Evolutionary conservation across 2,113 vertebrate species (phyloP).

Genomic region (Nycticryphes semicollaris): DNA sequence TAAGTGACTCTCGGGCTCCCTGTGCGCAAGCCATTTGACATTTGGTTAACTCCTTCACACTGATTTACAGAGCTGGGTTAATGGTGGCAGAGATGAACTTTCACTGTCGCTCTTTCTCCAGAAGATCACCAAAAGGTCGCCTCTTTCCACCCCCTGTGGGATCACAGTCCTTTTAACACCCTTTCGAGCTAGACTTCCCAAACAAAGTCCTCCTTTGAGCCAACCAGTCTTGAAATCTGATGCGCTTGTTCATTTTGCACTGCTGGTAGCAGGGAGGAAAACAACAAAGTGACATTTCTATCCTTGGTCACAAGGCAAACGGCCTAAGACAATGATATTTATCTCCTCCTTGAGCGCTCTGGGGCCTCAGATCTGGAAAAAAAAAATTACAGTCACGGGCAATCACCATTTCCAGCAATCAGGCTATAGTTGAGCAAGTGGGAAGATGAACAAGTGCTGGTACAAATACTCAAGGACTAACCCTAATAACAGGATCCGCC

Average conservation of each 20-base stretch:
- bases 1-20: not conserved
- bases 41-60: not conserved
- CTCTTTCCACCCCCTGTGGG: not conserved
- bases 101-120: not conserved
- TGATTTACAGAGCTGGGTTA: not conserved
- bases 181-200: not conserved
- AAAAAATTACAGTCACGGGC: not conserved
- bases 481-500: not conserved
- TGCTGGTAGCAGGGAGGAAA: slow-evolving; percentile 24
- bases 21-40: not conserved
- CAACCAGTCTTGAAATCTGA: slow-evolving; percentile 27
- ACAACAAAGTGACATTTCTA: slow-evolving; percentile 39
- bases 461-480: not conserved
- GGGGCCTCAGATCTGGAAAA: not conserved
- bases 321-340: not conserved
- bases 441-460: slow-evolving; percentile 15
- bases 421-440: not conserved
- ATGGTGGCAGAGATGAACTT: not conserved
- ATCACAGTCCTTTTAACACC: slow-evolving; percentile 12
- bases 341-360: not conserved
- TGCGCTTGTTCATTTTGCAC: slow-evolving; percentile 6
- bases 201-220: slow-evolving; percentile 56
- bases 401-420: not conserved
- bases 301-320: not conserved
- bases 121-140: slow-evolving; percentile 3